A percentile compares a stretch with the other conserved stretches of the same genome.
These are phyloP conservation scores for Tichodroma muraria DNA, from an alignment of 2,113 vertebrate genomes.

Conservation along the genomic window DNA sequence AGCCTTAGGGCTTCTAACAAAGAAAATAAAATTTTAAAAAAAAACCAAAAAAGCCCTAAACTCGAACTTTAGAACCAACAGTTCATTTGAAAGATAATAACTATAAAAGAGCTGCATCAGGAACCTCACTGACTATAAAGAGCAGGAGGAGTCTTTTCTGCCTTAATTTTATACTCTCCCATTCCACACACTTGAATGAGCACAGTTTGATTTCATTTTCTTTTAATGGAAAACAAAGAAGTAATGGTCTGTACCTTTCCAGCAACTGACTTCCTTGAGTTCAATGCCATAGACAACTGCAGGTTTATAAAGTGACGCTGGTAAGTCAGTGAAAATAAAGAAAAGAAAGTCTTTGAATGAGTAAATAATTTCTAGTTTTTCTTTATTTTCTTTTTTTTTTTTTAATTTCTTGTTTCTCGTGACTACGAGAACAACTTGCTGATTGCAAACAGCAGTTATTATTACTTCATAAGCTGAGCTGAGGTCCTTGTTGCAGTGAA, in stretches of 20 bases:
- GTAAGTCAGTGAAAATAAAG: background rate
- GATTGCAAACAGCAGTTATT: background rate
- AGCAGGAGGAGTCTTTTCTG: conserved; percentile 8
- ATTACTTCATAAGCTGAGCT: background rate
- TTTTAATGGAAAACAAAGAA: conserved; percentile 47
- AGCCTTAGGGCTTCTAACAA: background rate
- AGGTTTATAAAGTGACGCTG: background rate
- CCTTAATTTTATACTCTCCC: conserved; percentile 20
- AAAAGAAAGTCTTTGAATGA: background rate
- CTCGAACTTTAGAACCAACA: background rate
- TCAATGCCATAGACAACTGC: conserved; percentile 1
- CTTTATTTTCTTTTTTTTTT: no score
- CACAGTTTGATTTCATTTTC: conserved; percentile 52
- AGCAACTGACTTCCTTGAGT: background rate
- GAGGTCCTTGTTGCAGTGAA: background rate
- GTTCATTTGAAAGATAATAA: conserved; percentile 3
- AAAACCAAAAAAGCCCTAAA: background rate
- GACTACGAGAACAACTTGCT: background rate
- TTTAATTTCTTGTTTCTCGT: no score
- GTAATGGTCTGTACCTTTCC: conserved; percentile 34
- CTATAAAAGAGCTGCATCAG: background rate
- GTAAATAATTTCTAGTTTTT: background rate
- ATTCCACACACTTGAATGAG: conserved; percentile 12
- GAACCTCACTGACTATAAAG: background rate
- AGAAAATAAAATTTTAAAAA: background rate